Evolutionary conservation across 2,888 invertebrate genomes (phyloP).

Genomic region (Agapostemon virescens): DNA sequence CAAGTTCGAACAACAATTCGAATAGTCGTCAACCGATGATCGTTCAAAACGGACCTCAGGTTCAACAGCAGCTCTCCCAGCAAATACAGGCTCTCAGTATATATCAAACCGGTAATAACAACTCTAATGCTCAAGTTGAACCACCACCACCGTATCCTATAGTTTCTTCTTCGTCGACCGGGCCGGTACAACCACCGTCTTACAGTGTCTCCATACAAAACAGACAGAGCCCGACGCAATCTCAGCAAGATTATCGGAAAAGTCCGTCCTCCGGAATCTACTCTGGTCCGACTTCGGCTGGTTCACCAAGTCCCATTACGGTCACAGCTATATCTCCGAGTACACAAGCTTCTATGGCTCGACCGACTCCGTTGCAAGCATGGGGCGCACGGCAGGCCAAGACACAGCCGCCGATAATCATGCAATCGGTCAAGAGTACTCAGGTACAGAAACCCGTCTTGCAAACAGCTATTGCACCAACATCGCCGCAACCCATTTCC

Average conservation of each 20-base stretch:
- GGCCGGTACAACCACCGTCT: constrained; percentile 90
- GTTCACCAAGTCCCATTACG: constrained; percentile 91
- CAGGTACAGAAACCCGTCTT: constrained; percentile 97
- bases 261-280: constrained; percentile 93
- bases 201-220: constrained; percentile 93
- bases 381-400: constrained; percentile 94
- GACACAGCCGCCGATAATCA: constrained; percentile 95
- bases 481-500: constrained; percentile 86
- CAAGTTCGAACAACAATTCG: constrained; percentile 78
- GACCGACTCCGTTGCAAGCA: constrained; percentile 91
- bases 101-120: constrained; percentile 84
- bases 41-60: constrained; percentile 90
- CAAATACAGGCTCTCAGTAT: constrained; percentile 93
- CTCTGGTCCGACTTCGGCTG: constrained; percentile 90
- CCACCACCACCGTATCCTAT: constrained; percentile 83
- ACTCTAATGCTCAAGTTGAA: constrained; percentile 77
- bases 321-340: constrained; percentile 85
- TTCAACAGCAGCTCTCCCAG: constrained; percentile 92
- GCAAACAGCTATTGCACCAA: constrained; percentile 97
- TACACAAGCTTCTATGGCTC: constrained; percentile 85
- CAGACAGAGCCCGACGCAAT: constrained; percentile 92
- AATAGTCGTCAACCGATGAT: constrained; percentile 88
- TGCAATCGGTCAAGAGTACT: constrained; percentile 97
- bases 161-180: constrained; percentile 82
- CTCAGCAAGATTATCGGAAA: constrained; percentile 89